Base-by-base conservation (phyloP, 2,797 vertebrate species). In the Podarcis siculus region DNA sequence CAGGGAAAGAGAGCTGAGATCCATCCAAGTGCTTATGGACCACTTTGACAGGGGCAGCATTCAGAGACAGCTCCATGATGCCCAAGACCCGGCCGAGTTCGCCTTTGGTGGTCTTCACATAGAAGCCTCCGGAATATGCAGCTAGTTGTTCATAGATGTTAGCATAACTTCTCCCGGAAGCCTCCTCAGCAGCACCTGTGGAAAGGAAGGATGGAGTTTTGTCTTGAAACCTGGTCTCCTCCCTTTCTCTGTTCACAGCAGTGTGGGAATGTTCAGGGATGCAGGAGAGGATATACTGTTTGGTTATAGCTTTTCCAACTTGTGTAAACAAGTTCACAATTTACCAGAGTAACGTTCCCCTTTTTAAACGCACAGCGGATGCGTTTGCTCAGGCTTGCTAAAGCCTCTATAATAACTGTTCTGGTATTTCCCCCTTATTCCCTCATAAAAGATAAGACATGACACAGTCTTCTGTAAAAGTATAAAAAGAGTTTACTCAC, bases 61-160 rank as follows among this genome's bases (percentile, higher is more conserved):
- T 91, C 64, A 91, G 37, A 39, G 79, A 86, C 10, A 83, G 64
- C 84, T 89, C 80, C 90, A 91, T 83, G 30, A 86, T 73, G 1
- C 87, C 87, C 35, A 91, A 80, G 39, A 86, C 45, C 35, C 71
- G 25, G 23, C 23, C 7, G 15, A 91, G 84, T 32, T 55, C 2
- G 1, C 0, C 0, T 30, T 91, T 91, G 3, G 61, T 42, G 45
- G 90, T 91, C 19, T 37, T 45, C 49, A 49, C 64, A 3, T 79
- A 91, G 49, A 45, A 83, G 5, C 90, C 90, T 3, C 73, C 84
- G 19, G 90, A 89, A 77, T 66, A 30, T 64, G 17, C 49, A 0
- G 87, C 76, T 27, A 91, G 66, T 37, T 88, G 80, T 88, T 91
- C 90, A 8, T 82, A 91, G 67, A 39, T 8, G 25, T 89, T 89